These are phyloP conservation scores for Arvicanthis niloticus DNA, from an alignment of 2,113 vertebrate species.

Conservation along the genomic window DNA sequence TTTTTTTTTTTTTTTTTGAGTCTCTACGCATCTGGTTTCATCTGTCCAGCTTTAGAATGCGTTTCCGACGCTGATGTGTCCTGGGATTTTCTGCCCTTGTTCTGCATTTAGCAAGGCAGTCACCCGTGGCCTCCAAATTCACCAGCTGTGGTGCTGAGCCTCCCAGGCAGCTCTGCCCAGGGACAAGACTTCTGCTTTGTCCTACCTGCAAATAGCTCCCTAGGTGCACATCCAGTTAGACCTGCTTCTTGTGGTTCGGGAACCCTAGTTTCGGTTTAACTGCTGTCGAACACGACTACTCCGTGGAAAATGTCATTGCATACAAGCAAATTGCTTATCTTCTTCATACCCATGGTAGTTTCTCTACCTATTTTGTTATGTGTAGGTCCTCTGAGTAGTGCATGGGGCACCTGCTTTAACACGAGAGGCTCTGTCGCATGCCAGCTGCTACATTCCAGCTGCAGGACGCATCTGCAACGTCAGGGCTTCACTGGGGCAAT, in stretches of 20 bases:
- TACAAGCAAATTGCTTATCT: conserved; percentile 66
- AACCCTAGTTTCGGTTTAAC: background rate
- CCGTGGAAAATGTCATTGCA: background rate
- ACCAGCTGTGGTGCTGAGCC: background rate
- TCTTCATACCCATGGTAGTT: background rate
- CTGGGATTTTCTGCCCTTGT: background rate
- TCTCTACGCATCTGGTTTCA: background rate
- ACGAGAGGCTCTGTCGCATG: background rate
- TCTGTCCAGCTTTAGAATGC: background rate
- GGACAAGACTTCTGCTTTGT: fast-evolving
- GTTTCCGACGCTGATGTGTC: background rate
- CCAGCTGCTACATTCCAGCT: background rate
- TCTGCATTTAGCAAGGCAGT: background rate
- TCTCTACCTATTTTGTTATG: background rate
- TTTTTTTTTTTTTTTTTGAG: background rate
- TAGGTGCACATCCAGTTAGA: fast-evolving
- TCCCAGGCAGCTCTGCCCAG: too few relatives aligned
- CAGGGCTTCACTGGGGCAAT: background rate
- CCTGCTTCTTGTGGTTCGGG: background rate
- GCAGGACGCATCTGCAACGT: background rate
- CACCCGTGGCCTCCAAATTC: background rate
- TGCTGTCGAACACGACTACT: background rate
- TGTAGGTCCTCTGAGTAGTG: background rate
- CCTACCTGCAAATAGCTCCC: background rate
- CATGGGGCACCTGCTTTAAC: background rate